phyloP scores from a whole-genome alignment of 37 sponge, comb jelly and placozoan genomes.

The Halichondria panicea region DNA sequence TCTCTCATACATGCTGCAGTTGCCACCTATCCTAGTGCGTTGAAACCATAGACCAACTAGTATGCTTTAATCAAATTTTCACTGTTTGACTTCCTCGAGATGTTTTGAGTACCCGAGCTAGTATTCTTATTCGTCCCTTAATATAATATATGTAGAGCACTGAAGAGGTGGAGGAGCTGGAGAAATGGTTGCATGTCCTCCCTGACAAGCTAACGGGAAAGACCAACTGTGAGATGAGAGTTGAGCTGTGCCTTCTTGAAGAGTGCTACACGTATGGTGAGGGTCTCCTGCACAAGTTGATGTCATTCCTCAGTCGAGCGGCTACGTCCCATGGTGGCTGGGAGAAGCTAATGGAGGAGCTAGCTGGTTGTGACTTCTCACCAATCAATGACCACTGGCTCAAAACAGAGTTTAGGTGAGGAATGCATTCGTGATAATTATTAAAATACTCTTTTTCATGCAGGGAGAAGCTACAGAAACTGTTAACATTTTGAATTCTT shows the following conservation, averaged over 20 bases:
- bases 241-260: slow-evolving; percentile 27
- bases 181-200: slow-evolving; percentile 54
- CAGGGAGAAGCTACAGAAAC: slow-evolving; percentile 28
- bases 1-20: slow-evolving; percentile 63
- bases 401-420: neutral
- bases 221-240: slow-evolving; percentile 66
- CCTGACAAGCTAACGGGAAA: slow-evolving; percentile 65
- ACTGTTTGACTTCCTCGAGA: neutral
- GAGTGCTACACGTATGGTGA: neutral
- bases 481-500: slow-evolving; percentile 1
- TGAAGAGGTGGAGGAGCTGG: slow-evolving; percentile 16
- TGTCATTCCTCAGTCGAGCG: neutral
- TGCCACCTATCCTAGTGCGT: slow-evolving; percentile 30
- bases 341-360: slow-evolving; percentile 33
- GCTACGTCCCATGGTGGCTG: slow-evolving; percentile 2
- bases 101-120: neutral
- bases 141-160: neutral
- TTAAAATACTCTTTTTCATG: neutral
- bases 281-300: slow-evolving; percentile 3
- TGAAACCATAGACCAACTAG: neutral
- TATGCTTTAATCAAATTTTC: neutral
- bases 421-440: neutral
- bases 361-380: slow-evolving; percentile 34
- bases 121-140: neutral
- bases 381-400: slow-evolving; percentile 53